Base-by-base conservation (phyloP, 2,888 invertebrate genomes). In the Cistogaster globosa region DNA sequence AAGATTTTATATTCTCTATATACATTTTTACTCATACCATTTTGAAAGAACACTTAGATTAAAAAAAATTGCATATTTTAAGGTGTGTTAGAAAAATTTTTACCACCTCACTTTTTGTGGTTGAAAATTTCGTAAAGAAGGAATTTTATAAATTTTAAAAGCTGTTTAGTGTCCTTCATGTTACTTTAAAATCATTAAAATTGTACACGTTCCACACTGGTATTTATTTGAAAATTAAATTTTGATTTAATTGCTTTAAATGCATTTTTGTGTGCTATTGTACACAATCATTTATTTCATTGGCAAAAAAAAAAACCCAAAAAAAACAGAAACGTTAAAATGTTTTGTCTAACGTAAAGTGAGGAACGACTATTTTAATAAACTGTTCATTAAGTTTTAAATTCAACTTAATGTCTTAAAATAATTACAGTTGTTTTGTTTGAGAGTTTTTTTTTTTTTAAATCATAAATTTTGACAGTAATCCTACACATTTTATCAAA, bases 211-310 rank as follows among this genome's bases (percentile, higher is more conserved):
- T 71, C 69, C 22, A 60, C 55, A 48, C 72, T 80, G 72, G 80
- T 77, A 77, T 81, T 84, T 84, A 85, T 78, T 63, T 81, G 55
- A 36, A 81, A 81, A 85, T 85, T 81, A 69, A 85, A 81, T 74
- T 85, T 69, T 78, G 84, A 81, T 85, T 85, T 81, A 81, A 85
- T 78, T 85, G 77, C 81, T 74, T 77, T 74, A 57, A 18, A 60
- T n/a, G 26, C 12, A 12, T 18, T 11, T 26, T n/a, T 67, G 14
- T 69, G 16, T 48, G n/a, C 18, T 71, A 45, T 55, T 42, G 11
- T 57, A n/a, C n/a, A 48, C 45, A 48, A n/a, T n/a, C 45, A 48
- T n/a, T 48, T 16, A 14, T 14, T 42, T 2, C 42, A 32, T 8
- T n/a, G n/a, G n/a, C n/a, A n/a, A n/a, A n/a, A n/a, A n/a, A n/a